A percentile compares a stretch with the other conserved stretches of the same genome.
phyloP scores from a whole-genome alignment of 2,797 vertebrate genomes.

The Squalus acanthias region DNA sequence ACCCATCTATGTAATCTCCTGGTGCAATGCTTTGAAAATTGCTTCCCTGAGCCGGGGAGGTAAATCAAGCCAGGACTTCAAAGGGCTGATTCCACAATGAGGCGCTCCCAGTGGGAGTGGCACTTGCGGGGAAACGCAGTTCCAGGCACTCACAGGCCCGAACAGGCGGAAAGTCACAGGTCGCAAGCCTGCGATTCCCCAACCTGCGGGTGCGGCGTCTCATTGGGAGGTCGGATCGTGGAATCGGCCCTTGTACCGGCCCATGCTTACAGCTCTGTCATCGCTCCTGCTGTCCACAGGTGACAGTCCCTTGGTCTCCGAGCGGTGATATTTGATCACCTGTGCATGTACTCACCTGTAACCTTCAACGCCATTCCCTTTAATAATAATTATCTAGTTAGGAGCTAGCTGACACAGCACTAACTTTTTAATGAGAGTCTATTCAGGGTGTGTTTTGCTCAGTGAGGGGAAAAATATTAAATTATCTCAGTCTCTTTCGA shows the following conservation, averaged over 20 bases:
- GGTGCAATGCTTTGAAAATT: not conserved
- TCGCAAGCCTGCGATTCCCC: not conserved
- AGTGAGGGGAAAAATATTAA: not conserved
- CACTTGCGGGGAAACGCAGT: not conserved
- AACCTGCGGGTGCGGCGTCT: not conserved
- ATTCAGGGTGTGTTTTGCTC: not conserved
- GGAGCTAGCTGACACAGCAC: not conserved
- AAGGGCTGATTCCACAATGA: not conserved
- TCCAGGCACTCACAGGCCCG: not conserved
- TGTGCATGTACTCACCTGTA: not conserved
- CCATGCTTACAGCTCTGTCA: not conserved
- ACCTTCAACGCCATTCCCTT: not conserved
- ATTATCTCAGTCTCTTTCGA: not conserved
- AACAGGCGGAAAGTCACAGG: not conserved
- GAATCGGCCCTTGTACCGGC: not conserved
- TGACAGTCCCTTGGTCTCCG: not conserved
- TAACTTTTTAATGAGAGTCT: conserved; percentile 15
- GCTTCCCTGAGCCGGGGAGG: not conserved
- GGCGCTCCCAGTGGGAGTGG: not conserved
- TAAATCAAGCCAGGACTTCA: not conserved
- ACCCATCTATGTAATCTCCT: not conserved
- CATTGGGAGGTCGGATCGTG: not conserved
- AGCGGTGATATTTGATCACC: not conserved
- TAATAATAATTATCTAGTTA: not conserved
- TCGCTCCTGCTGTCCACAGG: not conserved